Evolutionary conservation across 1,140 invertebrate genomes (phyloP).

Genomic region (Drosophila arawakana): DNA sequence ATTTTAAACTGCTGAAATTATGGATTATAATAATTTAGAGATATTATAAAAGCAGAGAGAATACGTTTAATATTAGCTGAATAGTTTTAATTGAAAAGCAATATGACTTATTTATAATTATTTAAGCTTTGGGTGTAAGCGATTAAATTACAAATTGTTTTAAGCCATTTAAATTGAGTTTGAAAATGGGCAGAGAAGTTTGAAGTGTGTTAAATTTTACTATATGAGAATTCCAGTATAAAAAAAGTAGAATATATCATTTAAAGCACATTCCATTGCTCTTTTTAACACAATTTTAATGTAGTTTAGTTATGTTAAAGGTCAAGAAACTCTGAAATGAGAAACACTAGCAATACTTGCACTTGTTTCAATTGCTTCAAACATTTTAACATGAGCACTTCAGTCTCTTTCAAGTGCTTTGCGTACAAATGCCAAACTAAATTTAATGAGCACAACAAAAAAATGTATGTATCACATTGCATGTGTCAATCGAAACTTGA

Average conservation of each 20-base stretch:
- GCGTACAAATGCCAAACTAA: constrained; percentile 2
- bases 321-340: too few relatives aligned
- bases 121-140: background rate
- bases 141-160: background rate
- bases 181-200: too few relatives aligned
- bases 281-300: too few relatives aligned
- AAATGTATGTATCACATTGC: constrained; percentile 20
- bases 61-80: constrained; percentile 22
- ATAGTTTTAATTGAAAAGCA: constrained; percentile 19
- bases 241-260: too few relatives aligned
- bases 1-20: constrained; percentile 49
- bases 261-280: too few relatives aligned
- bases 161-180: background rate
- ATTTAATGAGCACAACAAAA: constrained; percentile 14
- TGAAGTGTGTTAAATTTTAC: too few relatives aligned
- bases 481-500: constrained; percentile 28
- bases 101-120: constrained; percentile 15
- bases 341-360: background rate
- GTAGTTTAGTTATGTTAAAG: too few relatives aligned
- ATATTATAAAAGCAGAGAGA: background rate
- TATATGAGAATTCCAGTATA: too few relatives aligned
- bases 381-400: background rate
- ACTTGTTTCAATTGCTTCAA: background rate
- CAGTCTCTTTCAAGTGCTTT: background rate
- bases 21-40: constrained; percentile 44